Evolutionary conservation across 2,888 invertebrate genomes (phyloP), one percentile per base, ranked within the genome.

Genomic region (Microctonus aethiopoides): DNA sequence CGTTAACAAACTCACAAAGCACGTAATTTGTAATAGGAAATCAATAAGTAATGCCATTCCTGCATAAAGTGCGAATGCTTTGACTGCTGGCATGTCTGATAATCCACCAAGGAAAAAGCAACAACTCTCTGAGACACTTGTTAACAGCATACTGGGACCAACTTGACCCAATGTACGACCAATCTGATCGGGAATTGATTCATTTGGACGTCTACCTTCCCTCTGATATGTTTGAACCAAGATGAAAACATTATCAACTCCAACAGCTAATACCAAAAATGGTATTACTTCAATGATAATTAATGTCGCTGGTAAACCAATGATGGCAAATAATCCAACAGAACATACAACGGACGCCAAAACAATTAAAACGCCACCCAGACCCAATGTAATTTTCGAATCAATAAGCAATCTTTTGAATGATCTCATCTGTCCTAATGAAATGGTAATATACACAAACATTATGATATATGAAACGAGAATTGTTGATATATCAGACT

Each of bases 241-340:
- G 78, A 99, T 98, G 87, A 99, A 99, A 82, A 99, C 98, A 85
- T 99, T 99, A 88, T 99, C 99, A 0, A 99, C 98, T 1, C 99
- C 99, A 1, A 99, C 98, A 2, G 99, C 98, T 76, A 99, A 88
- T 32, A 99, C 98, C 67, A 99, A 89, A 90, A 99, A 99, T 0
- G 99, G 99, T 74, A 99, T 97, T 3, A 99, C 98, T 89, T 99
- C 99, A 52, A 99, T 94, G 78, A 99, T 98, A 84, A 99, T 99
- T 67, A 99, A 89, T 0, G 99, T 98, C 0, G 97, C 97, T 1
- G 97, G 92, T 6, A 97, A 89, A 9, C 96, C 95, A 65, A 93
- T 87, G 87, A 93, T 97, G 0, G 97, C 97, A 87, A 96, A 99
- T 68, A 98, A 88, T 16, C 99, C 99, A 72, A 99, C 92, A 0